These are phyloP conservation scores for Catharus fuscescens DNA, from an alignment of 2,113 vertebrate species.

Conservation along the genomic window DNA sequence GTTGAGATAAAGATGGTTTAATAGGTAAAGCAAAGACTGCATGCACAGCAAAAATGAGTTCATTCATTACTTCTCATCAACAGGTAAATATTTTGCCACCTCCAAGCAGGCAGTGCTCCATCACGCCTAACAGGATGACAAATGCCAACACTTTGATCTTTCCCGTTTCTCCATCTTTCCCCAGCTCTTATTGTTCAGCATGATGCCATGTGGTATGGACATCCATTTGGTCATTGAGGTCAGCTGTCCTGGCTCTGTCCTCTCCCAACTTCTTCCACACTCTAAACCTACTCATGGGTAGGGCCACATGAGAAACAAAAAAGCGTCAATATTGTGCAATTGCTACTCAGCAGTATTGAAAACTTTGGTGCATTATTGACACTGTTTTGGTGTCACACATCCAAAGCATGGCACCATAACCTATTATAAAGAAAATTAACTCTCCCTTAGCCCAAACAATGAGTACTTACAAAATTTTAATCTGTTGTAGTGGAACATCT, in stretches of 20 bases:
- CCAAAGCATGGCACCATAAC: not conserved
- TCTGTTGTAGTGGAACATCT: not conserved
- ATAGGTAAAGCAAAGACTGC: not conserved
- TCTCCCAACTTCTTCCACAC: not conserved
- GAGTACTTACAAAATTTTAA: not conserved
- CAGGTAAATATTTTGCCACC: not conserved
- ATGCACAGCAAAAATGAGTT: not conserved
- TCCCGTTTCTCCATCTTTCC: not conserved
- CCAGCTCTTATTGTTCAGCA: not conserved
- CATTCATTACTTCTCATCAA: not conserved
- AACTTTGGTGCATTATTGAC: not conserved
- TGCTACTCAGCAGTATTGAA: not conserved
- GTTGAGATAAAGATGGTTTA: not conserved
- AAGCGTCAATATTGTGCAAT: not conserved
- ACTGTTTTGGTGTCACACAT: not conserved
- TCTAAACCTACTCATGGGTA: not conserved
- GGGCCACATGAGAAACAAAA: not conserved
- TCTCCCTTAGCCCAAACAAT: not conserved
- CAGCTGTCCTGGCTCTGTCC: not conserved
- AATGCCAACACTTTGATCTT: not conserved
- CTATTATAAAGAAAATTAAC: not conserved
- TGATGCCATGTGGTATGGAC: not conserved
- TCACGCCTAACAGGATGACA: accelerated
- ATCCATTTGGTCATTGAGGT: not conserved
- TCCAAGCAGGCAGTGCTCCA: not conserved